phyloP scores from a whole-genome alignment of 2,888 invertebrate species.

The Scaptomyza reducta region DNA sequence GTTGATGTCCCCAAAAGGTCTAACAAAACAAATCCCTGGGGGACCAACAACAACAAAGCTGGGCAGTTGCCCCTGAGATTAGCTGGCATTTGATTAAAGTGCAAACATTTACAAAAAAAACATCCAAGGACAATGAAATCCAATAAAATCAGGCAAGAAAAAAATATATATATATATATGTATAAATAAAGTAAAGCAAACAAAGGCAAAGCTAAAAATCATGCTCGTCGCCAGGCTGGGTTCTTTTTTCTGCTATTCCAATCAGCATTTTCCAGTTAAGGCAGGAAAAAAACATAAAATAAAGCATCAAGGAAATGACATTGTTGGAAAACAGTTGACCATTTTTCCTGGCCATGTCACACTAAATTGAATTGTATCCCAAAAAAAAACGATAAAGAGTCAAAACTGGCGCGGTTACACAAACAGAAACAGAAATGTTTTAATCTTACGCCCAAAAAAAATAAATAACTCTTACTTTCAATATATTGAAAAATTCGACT shows the following conservation, averaged over 20 bases:
- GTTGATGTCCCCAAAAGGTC: slow-evolving; percentile 23
- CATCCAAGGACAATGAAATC: slow-evolving; percentile 52
- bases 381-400: slow-evolving; percentile 30
- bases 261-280: slow-evolving; percentile 63
- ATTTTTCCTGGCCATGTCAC: slow-evolving; percentile 69
- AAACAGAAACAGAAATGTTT: background rate
- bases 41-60: slow-evolving; percentile 21
- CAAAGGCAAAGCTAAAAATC: slow-evolving; percentile 50
- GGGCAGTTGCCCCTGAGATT: slow-evolving; percentile 66
- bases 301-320: slow-evolving; percentile 75
- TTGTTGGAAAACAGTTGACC: slow-evolving; percentile 77
- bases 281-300: slow-evolving; percentile 45
- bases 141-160: slow-evolving; percentile 68
- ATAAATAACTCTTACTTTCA: background rate
- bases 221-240: slow-evolving; percentile 18
- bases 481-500: too few relatives aligned
- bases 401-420: background rate
- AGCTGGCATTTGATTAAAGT: slow-evolving; percentile 77
- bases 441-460: background rate
- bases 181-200: slow-evolving; percentile 53
- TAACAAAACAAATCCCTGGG: slow-evolving; percentile 54
- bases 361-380: slow-evolving; percentile 70
- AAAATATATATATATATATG: too few relatives aligned
- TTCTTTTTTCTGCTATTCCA: slow-evolving; percentile 60
- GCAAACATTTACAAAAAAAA: slow-evolving; percentile 60